Evolutionary conservation across 2,888 invertebrate species (phyloP).

Genomic region (Dastarcus helophoroides): DNA sequence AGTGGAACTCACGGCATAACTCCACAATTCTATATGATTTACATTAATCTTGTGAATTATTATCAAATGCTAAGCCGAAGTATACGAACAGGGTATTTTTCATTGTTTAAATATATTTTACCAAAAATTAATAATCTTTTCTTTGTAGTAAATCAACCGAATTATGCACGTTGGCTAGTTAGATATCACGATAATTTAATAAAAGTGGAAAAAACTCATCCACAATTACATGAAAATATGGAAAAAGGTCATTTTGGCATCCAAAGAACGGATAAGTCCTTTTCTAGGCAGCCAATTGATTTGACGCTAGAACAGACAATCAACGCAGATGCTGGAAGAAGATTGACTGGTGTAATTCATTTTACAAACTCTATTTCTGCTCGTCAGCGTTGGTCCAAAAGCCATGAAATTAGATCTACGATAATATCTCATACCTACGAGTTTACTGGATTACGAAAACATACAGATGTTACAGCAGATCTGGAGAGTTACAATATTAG

Average conservation of each 20-base stretch:
- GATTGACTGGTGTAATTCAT: constrained; percentile 16
- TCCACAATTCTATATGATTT: constrained; percentile 12
- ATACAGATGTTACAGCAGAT: constrained; percentile 15
- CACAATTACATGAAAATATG: constrained; percentile 16
- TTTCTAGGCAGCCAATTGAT: constrained; percentile 20
- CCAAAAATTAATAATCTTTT: constrained; percentile 23
- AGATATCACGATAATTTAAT: constrained; percentile 21
- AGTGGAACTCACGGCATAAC: constrained; percentile 14
- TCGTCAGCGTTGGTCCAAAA: constrained; percentile 23
- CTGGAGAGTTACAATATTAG: constrained; percentile 10
- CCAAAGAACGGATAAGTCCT: constrained; percentile 17
- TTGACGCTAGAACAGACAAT: constrained; percentile 22
- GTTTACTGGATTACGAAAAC: constrained; percentile 11
- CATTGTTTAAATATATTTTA: constrained; percentile 19
- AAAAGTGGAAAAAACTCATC: constrained; percentile 22
- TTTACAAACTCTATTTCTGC: constrained; percentile 19
- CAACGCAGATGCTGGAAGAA: constrained; percentile 19
- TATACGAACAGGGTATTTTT: constrained; percentile 21
- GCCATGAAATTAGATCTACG: constrained; percentile 13
- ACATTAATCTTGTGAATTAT: constrained; percentile 20
- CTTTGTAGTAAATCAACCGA: constrained; percentile 24
- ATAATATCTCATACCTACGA: constrained; percentile 15
- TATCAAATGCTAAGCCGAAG: constrained; percentile 20
- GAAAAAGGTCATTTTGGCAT: constrained; percentile 7
- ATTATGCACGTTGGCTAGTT: constrained; percentile 24